Evolutionary conservation across 2,113 vertebrate genomes (phyloP), one percentile per base, ranked within the genome.

Genomic region (Ctenodactylus gundi): DNA sequence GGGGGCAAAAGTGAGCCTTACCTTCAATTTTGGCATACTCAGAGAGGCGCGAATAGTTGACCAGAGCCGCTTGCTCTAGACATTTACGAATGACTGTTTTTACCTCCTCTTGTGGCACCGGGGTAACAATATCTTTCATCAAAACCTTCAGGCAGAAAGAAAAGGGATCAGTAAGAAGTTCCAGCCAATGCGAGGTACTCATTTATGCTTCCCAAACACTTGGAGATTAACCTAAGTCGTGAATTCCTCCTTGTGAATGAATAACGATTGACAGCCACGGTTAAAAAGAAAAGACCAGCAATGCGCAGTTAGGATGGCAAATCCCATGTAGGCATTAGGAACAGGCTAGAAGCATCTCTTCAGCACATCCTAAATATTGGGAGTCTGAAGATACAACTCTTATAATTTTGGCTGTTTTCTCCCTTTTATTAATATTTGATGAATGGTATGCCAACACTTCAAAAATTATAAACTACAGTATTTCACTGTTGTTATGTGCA

Each of bases 1-100:
- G 94, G 78, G 94, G 72, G 17, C 39, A 83, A 73, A 67, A 96
- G 97, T 97, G 88, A 85, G 87, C 96, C 98, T 98, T 99, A 99
- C 99, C 99, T 99, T 99, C 99, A 58, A 99, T 98, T 99, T 99
- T 99, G 98, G 99, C 99, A 96, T 99, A 99, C 96, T 99, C 99
- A 75, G 99, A 99, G 73, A 99, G 98, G 75, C 99, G 99, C 82
- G 99, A 99, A 97, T 99, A 99, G 98, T 99, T 99, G 97, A 99
- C 98, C 97, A 99, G 97, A 91, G 99, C 99, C 57, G 99, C 99
- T 98, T 99, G 99, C 96, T 99, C 99, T 98, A 99, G 98, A 98
- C 99, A 99, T 98, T 98, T 99, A 96, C 99, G 99, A 97, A 99
- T 99, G 94, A 99, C 99, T 76, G 98, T 96, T 98, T 99, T 99